A percentile compares a stretch with the other conserved stretches of the same genome.
phyloP scores from a whole-genome alignment of 2,113 vertebrate genomes.

The Brachyhypopomus gauderio region DNA sequence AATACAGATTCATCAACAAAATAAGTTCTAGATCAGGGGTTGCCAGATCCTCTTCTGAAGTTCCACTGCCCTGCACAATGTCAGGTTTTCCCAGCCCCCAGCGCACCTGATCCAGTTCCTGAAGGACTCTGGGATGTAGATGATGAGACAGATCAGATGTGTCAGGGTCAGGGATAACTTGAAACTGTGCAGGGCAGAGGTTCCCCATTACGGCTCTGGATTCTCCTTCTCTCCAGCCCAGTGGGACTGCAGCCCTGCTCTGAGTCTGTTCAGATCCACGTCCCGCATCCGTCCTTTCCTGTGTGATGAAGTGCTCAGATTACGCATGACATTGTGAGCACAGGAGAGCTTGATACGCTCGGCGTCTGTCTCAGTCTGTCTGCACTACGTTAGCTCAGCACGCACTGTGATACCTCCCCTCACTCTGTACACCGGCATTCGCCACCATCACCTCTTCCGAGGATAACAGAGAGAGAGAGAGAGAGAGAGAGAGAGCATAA shows the following conservation, averaged over 20 bases:
- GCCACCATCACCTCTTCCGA: slow-evolving; percentile 61
- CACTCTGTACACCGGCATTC: slow-evolving; percentile 54
- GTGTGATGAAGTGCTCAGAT: slow-evolving; percentile 31
- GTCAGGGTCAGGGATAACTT: no score
- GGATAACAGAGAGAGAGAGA: slow-evolving; percentile 51
- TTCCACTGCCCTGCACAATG: no score
- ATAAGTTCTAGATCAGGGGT: no score
- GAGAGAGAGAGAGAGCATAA: slow-evolving; percentile 45
- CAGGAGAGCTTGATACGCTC: slow-evolving; percentile 9
- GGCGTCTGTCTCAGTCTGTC: slow-evolving; percentile 40
- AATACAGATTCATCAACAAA: background rate
- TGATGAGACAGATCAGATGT: no score
- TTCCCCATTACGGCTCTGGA: no score
- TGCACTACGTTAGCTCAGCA: slow-evolving; percentile 54
- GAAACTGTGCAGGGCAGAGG: no score
- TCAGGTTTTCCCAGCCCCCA: no score
- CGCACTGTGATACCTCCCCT: slow-evolving; percentile 38
- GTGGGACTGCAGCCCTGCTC: background rate
- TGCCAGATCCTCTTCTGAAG: no score
- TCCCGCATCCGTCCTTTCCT: slow-evolving; percentile 9
- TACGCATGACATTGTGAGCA: background rate
- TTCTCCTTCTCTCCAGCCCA: background rate
- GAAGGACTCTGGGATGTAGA: no score
- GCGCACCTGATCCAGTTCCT: no score
- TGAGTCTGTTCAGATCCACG: background rate